Base-by-base conservation (phyloP, 2,797 vertebrate genomes). In the Mus spretus region DNA sequence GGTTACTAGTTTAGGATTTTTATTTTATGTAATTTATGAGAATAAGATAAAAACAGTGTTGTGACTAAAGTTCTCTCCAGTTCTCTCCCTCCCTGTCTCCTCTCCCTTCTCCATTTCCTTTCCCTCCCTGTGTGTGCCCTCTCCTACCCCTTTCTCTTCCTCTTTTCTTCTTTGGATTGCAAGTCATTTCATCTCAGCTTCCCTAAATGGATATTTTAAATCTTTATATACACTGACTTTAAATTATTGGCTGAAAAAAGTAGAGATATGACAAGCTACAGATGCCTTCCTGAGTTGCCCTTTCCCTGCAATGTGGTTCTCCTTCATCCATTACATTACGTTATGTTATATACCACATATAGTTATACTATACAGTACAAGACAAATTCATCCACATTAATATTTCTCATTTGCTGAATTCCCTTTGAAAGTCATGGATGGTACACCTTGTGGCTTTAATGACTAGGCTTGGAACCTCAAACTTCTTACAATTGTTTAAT, bases 1-100 rank as follows among this genome's bases (percentile, higher is more conserved):
- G 4, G 26, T 87, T 95, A 31, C 6, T 78, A 44, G 37, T 74
- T 91, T 28, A 50, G 7, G 24, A 79, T 80, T 22, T 24, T 82
- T 14, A 77, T 89, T 94, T 96, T 91, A 81, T 5, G 79, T 72
- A 91, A 37, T 96, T 93, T 91, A 81, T 74, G 19, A 92, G 50
- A 40, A 94, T 90, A 75, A 47, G 13, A 74, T 83, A 88, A 89
- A 63, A 7, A 4, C 61, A 96, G 26, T 28, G 87, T 96, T 93
- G 59, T 90, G 63, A 85, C 89, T 70, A 61, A 47, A 15, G 0
- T 14, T 57, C 11, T 77, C 28, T 37, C 11, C 75, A 17, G 24
- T 26, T n/a, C 28, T 47, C 5, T 81, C 6, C 47, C 15, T 28
- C 24, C 44, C 37, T 10, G 10, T 24, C 59, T 22, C 6, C 34